Evolutionary conservation across 2,888 invertebrate genomes (phyloP).

Genomic region (Troides helena): DNA sequence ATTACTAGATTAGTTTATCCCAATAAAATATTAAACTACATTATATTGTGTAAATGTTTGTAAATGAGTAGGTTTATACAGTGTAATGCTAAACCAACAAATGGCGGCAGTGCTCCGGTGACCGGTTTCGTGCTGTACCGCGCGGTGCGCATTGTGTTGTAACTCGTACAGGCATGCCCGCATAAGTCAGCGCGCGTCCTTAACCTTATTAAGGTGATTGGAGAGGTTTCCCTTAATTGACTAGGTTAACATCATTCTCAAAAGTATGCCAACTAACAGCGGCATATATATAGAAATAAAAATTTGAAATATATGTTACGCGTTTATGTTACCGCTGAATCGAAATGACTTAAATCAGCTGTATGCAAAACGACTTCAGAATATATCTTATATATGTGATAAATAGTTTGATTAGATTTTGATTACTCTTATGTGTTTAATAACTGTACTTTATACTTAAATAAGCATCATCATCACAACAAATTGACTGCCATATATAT

Average conservation of each 20-base stretch:
- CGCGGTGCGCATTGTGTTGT: not conserved
- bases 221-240: slow-evolving; percentile 13
- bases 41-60: not conserved
- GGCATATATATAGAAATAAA: not conserved
- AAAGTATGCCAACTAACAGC: not conserved
- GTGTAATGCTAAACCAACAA: not conserved
- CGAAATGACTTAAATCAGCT: no score
- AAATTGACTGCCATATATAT: no score
- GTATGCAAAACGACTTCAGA: no score
- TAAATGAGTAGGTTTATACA: not conserved
- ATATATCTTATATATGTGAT: no score
- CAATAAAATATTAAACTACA: not conserved
- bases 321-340: no score
- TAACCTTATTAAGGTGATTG: slow-evolving; percentile 18
- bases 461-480: no score
- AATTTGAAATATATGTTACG: no score
- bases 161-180: not conserved
- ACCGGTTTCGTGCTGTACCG: not conserved
- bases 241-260: slow-evolving; percentile 1
- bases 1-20: no score
- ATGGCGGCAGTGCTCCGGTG: not conserved
- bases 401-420: no score
- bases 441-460: no score
- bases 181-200: slow-evolving; percentile 11
- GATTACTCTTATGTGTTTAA: no score